phyloP scores from a whole-genome alignment of 2,797 vertebrate species.

The Centroberyx gerrardi region DNA sequence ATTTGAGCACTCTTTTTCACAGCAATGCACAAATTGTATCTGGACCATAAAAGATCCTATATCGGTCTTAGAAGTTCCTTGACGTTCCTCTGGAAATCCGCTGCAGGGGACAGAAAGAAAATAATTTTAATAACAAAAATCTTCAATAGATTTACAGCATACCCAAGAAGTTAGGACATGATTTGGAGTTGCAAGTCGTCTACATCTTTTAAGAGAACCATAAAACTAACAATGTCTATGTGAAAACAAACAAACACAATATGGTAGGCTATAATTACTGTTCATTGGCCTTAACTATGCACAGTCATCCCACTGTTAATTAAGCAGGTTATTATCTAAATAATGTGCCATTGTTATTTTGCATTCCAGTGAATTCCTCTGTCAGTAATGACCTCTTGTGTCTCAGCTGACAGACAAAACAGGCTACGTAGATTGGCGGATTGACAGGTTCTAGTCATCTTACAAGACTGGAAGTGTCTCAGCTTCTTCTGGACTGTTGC shows the following conservation, averaged over 20 bases:
- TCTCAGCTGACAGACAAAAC: too few species aligned
- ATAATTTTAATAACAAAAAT: background rate
- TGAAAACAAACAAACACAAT: background rate
- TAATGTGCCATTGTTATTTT: slow-evolving; percentile 3
- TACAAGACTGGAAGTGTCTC: slow-evolving; percentile 10
- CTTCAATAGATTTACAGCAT: background rate
- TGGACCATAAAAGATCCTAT: background rate
- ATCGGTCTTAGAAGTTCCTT: slow-evolving; percentile 3
- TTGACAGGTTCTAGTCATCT: background rate
- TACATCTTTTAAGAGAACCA: background rate
- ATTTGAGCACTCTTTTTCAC: background rate
- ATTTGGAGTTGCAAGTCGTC: background rate
- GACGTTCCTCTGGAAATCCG: slow-evolving; percentile 17
- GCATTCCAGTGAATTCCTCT: background rate
- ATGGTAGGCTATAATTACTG: background rate
- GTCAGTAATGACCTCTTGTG: too few species aligned
- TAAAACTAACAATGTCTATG: background rate
- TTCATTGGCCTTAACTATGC: background rate
- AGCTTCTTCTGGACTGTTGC: slow-evolving; percentile 7
- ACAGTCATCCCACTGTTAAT: background rate
- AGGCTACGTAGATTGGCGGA: background rate
- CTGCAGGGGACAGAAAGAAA: background rate
- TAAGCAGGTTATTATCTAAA: background rate
- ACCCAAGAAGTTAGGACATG: background rate
- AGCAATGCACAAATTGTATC: background rate